Conservation (phyloP, 2,113 vertebrate genomes). For the Lycaon pictus region DNA sequence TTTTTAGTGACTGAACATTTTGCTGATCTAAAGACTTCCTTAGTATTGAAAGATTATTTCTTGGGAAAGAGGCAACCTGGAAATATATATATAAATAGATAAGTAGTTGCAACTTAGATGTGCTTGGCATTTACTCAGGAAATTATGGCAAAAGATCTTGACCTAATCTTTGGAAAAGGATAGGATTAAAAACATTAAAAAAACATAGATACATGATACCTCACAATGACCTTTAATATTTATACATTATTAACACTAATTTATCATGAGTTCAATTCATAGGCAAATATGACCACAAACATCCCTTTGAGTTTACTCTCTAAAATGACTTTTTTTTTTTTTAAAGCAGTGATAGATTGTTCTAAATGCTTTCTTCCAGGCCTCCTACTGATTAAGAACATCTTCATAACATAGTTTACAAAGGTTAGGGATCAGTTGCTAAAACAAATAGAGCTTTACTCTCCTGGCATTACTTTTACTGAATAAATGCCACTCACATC, state of each 20-base stretch:
- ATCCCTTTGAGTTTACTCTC: conserved; percentile 18
- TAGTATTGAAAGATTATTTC: conserved; percentile 45
- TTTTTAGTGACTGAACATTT: conserved; percentile 35
- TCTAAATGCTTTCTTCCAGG: conserved; percentile 7
- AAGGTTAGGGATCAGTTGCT: neutral
- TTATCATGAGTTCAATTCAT: conserved; percentile 19
- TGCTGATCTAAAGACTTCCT: neutral
- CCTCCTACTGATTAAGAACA: neutral
- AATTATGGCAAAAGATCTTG: conserved; percentile 33
- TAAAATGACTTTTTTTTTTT: conserved; percentile 55
- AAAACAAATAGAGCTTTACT: neutral
- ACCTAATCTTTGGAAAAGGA: conserved; percentile 35
- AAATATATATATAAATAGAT: conserved; percentile 37
- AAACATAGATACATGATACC: neutral
- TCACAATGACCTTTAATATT: conserved; percentile 38
- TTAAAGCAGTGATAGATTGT: neutral
- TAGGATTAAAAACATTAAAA: conserved; percentile 11
- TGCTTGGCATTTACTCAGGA: conserved; percentile 28
- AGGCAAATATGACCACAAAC: neutral
- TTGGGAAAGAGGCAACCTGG: neutral
- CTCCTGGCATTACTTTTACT: conserved; percentile 1
- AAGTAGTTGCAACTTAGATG: conserved; percentile 36
- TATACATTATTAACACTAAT: neutral
- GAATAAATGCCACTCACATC: conserved; percentile 33
- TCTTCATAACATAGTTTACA: conserved; percentile 35